phyloP scores from a whole-genome alignment of 1,140 invertebrate species.

The Temnothorax curvispinosus region DNA sequence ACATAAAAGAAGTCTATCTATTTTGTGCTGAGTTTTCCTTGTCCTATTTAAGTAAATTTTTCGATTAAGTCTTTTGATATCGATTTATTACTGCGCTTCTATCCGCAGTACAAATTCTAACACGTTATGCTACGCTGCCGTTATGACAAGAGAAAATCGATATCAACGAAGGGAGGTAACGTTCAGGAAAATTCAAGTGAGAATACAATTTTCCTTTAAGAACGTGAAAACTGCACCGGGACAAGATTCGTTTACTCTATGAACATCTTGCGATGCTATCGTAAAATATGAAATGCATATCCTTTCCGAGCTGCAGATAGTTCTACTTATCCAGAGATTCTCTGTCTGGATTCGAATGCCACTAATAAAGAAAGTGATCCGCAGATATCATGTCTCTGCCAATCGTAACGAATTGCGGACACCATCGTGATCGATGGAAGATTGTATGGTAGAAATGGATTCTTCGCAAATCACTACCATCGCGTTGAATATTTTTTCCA shows the following conservation, averaged over 20 bases:
- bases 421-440: neutral
- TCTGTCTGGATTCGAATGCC: neutral
- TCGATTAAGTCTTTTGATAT: slow-evolving; percentile 37
- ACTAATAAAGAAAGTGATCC: slow-evolving; percentile 65
- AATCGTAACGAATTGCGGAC: slow-evolving; percentile 28
- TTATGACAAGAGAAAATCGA: slow-evolving; percentile 23
- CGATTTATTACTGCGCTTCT: slow-evolving; percentile 29
- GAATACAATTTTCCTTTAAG: slow-evolving; percentile 57
- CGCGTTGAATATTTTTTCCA: neutral
- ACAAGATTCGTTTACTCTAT: slow-evolving; percentile 69
- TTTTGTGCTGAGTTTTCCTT: neutral
- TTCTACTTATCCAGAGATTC: neutral
- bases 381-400: slow-evolving; percentile 59
- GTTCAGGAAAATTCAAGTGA: slow-evolving; percentile 39
- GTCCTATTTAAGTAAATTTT: neutral
- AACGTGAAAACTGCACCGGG: slow-evolving; percentile 56
- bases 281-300: slow-evolving; percentile 79
- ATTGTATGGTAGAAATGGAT: slow-evolving; percentile 16
- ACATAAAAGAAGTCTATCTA: slow-evolving; percentile 7
- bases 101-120: slow-evolving; percentile 31
- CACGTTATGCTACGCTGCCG: neutral
- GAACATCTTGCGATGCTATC: slow-evolving; percentile 71
- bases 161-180: slow-evolving; percentile 27
- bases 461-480: slow-evolving; percentile 1
- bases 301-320: slow-evolving; percentile 10